A percentile compares a stretch with the other conserved stretches of the same genome.
phyloP scores from a whole-genome alignment of 2,888 invertebrate species.

The Drepana falcataria region DNA sequence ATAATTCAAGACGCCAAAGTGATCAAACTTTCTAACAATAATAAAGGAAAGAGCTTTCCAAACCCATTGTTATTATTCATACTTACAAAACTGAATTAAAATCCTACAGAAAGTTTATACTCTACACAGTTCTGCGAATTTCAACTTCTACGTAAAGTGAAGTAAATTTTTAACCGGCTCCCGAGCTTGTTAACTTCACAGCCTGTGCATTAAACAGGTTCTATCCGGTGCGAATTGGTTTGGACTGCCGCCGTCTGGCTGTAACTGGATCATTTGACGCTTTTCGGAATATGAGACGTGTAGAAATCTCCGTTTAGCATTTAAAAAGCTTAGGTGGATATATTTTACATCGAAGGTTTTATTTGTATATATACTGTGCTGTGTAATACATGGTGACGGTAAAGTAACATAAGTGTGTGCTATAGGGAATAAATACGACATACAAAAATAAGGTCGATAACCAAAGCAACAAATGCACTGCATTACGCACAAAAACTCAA shows the following conservation, averaged over 20 bases:
- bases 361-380: too few relatives aligned
- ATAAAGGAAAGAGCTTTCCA: background rate
- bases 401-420: too few relatives aligned
- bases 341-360: too few relatives aligned
- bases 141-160: conserved; percentile 15
- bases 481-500: too few relatives aligned
- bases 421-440: too few relatives aligned
- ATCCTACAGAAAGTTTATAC: conserved; percentile 3
- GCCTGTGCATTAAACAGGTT: conserved; percentile 13
- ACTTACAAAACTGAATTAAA: conserved; percentile 2
- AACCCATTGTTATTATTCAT: background rate
- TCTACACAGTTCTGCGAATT: conserved; percentile 12
- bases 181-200: conserved; percentile 15
- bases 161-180: conserved; percentile 22
- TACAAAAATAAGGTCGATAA: too few relatives aligned
- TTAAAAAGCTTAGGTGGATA: too few relatives aligned
- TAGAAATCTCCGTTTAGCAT: too few relatives aligned
- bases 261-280: conserved; percentile 3
- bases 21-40: background rate
- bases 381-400: too few relatives aligned
- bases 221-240: conserved; percentile 19
- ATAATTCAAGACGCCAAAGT: background rate
- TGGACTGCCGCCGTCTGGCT: conserved; percentile 6
- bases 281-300: too few relatives aligned
- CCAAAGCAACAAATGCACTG: too few relatives aligned